Conservation (phyloP, 2,797 vertebrate species). For the Psittacula derbiana region DNA sequence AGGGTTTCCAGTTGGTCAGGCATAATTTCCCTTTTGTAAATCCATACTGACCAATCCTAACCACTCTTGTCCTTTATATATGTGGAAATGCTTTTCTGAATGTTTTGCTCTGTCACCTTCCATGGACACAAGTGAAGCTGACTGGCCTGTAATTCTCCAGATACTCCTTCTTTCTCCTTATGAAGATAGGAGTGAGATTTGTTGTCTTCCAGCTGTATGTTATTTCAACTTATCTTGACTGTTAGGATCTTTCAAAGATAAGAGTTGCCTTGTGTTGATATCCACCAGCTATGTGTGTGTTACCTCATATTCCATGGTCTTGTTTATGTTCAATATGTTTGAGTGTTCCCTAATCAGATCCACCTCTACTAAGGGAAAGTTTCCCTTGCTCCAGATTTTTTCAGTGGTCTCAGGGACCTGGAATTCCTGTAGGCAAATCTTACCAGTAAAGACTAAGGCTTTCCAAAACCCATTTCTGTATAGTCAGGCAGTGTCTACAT, state of each 20-base stretch:
- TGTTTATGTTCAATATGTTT: background rate
- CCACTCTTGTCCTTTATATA: background rate
- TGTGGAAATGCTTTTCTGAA: background rate
- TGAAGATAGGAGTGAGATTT: background rate
- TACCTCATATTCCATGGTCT: background rate
- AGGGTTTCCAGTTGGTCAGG: background rate
- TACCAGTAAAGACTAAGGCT: background rate
- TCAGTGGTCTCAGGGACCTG: background rate
- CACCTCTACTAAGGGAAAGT: background rate
- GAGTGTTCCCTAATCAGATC: background rate
- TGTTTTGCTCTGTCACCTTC: background rate
- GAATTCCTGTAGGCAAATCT: background rate
- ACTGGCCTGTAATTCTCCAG: background rate
- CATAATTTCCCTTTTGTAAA: background rate
- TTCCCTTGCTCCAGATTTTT: background rate
- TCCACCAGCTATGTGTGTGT: background rate
- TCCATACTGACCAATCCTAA: background rate
- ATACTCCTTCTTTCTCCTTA: background rate
- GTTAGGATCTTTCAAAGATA: background rate
- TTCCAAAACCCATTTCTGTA: background rate
- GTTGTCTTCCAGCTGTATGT: background rate
- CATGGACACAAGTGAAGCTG: rapidly evolving
- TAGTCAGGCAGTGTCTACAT: background rate
- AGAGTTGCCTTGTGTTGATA: background rate
- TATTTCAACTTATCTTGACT: background rate